A percentile compares a stretch with the other conserved stretches of the same genome.
Conservation (phyloP, 2,797 vertebrate genomes). For the Pipistrellus pipistrellus region DNA sequence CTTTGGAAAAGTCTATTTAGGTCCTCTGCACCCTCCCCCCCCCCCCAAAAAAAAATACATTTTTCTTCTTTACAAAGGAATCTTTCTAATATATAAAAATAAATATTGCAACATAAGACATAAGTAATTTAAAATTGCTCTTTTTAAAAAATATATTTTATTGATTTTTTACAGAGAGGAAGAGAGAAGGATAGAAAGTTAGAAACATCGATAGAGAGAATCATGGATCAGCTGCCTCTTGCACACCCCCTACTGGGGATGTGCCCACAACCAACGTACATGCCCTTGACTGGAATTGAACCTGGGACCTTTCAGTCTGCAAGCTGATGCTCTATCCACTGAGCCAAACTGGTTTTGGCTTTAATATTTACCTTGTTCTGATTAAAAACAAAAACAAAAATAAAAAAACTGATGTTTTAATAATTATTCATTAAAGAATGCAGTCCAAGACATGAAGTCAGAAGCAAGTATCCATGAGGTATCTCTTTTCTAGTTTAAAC, state of each 20-base stretch:
- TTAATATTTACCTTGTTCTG: neutral
- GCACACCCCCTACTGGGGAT: no score
- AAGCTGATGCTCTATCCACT: no score
- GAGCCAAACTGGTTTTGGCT: no score
- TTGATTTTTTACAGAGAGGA: no score
- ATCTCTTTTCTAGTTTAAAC: neutral
- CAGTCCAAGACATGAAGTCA: neutral
- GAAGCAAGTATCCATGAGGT: neutral
- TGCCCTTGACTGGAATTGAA: no score
- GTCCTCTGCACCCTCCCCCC: no score
- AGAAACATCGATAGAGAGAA: no score
- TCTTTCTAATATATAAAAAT: neutral
- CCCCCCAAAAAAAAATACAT: neutral
- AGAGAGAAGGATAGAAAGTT: no score
- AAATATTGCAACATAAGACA: neutral
- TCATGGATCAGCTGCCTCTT: no score
- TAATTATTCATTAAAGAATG: neutral
- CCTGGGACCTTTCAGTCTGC: no score
- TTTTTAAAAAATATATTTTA: neutral
- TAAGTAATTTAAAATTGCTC: neutral
- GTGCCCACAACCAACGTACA: no score
- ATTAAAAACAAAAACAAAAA: neutral
- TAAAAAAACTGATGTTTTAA: neutral
- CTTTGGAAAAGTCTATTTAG: no score
- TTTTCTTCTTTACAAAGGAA: neutral